Evolutionary conservation across 2,797 vertebrate species (phyloP).

Genomic region (Perodicticus potto): DNA sequence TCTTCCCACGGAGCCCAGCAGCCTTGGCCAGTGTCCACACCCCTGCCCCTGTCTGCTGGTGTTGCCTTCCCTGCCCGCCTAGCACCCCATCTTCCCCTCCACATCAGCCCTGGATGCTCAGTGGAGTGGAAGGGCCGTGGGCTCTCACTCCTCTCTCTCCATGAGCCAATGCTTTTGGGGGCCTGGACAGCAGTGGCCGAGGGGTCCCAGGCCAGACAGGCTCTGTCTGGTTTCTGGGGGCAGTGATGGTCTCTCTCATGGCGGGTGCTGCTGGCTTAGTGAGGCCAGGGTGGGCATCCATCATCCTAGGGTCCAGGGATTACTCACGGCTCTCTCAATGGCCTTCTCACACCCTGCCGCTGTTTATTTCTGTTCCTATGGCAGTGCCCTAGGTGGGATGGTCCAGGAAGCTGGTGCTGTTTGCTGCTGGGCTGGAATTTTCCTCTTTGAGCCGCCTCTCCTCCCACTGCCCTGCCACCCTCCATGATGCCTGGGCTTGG

Average conservation of each 20-base stretch:
- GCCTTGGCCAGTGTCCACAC: accelerated
- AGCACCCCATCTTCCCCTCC: background rate
- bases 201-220: background rate
- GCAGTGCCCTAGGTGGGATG: background rate
- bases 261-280: background rate
- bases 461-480: accelerated
- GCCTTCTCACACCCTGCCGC: background rate
- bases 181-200: no score
- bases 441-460: background rate
- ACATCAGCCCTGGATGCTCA: background rate
- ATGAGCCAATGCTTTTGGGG: accelerated
- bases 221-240: background rate
- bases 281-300: background rate
- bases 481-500: background rate
- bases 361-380: background rate
- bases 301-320: background rate
- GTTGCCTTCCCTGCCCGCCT: background rate
- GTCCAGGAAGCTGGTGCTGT: background rate
- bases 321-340: background rate
- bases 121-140: background rate
- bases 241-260: accelerated
- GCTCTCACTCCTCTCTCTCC: background rate
- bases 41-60: background rate
- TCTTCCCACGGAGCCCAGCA: background rate
- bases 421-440: background rate